Percentiles rank a stretch among this genome's conserved stretches.
These are phyloP conservation scores for Lymantria dispar DNA, from an alignment of 2,888 invertebrate species.

Conservation along the genomic window DNA sequence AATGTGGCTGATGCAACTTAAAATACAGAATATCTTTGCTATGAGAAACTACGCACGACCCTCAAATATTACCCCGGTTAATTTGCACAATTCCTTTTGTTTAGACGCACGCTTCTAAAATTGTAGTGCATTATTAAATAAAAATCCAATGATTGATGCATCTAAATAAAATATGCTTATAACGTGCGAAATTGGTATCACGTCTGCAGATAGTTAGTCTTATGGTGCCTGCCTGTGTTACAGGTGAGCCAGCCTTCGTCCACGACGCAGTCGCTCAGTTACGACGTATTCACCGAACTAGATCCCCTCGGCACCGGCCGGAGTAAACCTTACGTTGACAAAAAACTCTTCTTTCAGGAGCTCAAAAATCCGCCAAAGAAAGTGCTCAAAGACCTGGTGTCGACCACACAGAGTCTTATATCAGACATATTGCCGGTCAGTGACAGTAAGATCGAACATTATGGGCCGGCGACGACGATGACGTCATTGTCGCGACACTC, in stretches of 20 bases:
- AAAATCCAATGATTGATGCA: constrained; percentile 15
- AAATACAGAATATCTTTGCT: not conserved
- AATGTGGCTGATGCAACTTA: constrained; percentile 7
- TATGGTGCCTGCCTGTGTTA: constrained; percentile 65
- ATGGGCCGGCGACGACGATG: constrained; percentile 72
- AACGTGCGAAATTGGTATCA: constrained; percentile 16
- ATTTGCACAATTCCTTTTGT: constrained; percentile 16
- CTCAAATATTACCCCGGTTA: constrained; percentile 4
- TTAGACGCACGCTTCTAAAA: constrained; percentile 35
- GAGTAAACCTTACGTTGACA: constrained; percentile 96
- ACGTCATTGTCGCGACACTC: constrained; percentile 75
- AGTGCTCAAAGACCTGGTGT: constrained; percentile 92
- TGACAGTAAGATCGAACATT: constrained; percentile 53
- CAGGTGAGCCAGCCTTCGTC: constrained; percentile 71
- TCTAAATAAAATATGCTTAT: constrained; percentile 16
- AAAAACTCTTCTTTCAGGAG: constrained; percentile 98
- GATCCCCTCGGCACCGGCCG: constrained; percentile 96
- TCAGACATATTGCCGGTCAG: constrained; percentile 58
- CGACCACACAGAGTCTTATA: constrained; percentile 62
- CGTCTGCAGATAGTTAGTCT: constrained; percentile 50
- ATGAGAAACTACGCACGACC: not conserved
- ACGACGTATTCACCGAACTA: constrained; percentile 96
- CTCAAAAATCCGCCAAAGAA: constrained; percentile 97
- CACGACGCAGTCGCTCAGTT: constrained; percentile 67
- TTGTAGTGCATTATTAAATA: constrained; percentile 20